Evolutionary conservation across 2,113 vertebrate genomes (phyloP), one percentile per base, ranked within the genome.

Genomic region (Dicentrarchus labrax): DNA sequence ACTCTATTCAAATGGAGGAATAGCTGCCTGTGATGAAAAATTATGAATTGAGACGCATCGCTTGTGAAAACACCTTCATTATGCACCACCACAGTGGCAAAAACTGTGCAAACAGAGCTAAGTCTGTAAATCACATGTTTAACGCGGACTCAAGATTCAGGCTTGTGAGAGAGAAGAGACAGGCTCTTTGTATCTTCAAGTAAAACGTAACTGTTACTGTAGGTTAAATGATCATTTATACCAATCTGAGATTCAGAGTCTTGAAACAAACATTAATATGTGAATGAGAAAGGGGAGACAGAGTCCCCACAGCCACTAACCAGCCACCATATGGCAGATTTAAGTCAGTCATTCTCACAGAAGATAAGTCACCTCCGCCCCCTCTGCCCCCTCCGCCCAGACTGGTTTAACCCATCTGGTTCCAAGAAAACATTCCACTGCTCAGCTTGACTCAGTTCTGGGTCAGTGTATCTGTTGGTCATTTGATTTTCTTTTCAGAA

Each of bases 301-400:
- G 22, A 48, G 51, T 3, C 13, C 30, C 36, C 24, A 0, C 2
- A 4, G 50, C 22, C 54, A 12, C 48, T 51, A 51, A 59, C 17
- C 72, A 45, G 85, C 11, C 59, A 48, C 88, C 86, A 89, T 85
- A 87, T 80, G 84, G 84, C 62, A 24, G 24, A n/a, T 72, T 50
- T 90, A 80, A 82, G 80, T 68, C 83, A 62, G 43, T 60, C 76
- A 45, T 53, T 81, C 67, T 68, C 69, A 60, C 45, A n/a, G 50
- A 76, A 76, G 72, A 76, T 87, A 83, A 86, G 77, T 61, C 80
- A 24, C 24, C 48, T 38, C 72, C 43, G 22, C n/a, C 39, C 78
- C n/a, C n/a, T n/a, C n/a, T n/a, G n/a, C n/a, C n/a, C 13, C 47
- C 51, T 11, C 57, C 64, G 30, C 66, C 54, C 9, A 1, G 57